Percentiles rank a stretch among this genome's conserved stretches.
Evolutionary conservation across 2,113 vertebrate genomes (phyloP).

Genomic region (Syngnathus scovelli): DNA sequence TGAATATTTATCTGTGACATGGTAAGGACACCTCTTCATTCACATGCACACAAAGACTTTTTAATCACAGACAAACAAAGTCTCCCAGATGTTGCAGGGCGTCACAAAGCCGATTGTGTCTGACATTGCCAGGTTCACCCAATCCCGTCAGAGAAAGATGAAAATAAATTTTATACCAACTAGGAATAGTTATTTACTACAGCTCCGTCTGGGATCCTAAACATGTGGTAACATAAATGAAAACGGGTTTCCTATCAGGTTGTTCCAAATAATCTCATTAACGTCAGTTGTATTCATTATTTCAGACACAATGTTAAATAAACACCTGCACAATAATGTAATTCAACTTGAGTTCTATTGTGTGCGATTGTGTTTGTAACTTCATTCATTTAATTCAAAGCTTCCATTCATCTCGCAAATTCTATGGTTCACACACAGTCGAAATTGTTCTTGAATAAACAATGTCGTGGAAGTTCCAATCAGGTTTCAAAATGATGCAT

Average conservation of each 20-base stretch:
- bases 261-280: not conserved
- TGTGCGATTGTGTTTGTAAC: not conserved
- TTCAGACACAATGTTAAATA: not conserved
- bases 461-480: too few species aligned
- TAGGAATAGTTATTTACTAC: slow-evolving; percentile 10
- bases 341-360: not conserved
- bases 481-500: too few species aligned
- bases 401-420: too few species aligned
- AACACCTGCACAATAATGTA: not conserved
- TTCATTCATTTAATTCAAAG: not conserved
- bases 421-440: too few species aligned
- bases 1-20: not conserved
- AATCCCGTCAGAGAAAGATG: slow-evolving; percentile 27
- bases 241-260: not conserved
- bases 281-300: not conserved
- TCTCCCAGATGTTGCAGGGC: slow-evolving; percentile 48
- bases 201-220: not conserved
- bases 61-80: slow-evolving; percentile 33
- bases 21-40: slow-evolving; percentile 28
- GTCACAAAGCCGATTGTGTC: slow-evolving; percentile 54
- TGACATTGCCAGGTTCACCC: slow-evolving; percentile 30
- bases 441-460: too few species aligned
- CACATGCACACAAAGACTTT: slow-evolving; percentile 24
- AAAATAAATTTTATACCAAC: slow-evolving; percentile 31
- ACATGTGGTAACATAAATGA: not conserved